Evolutionary conservation across 2,888 invertebrate species (phyloP).

Genomic region (Parnassius apollo): DNA sequence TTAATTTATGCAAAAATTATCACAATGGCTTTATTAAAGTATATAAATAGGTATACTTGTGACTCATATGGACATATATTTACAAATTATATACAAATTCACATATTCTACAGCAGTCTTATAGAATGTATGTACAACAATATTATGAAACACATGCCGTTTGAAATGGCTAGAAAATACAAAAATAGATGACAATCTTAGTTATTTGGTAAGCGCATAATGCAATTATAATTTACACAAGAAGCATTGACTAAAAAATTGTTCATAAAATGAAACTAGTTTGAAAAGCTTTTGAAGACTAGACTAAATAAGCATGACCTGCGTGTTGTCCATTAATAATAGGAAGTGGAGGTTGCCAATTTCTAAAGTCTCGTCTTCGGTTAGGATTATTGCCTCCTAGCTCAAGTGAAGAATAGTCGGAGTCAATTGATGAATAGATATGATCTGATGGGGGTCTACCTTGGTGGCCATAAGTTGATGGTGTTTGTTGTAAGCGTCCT

Average conservation of each 20-base stretch:
- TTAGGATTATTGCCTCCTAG: conserved; percentile 78
- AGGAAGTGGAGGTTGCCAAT: conserved; percentile 74
- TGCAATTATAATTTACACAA: conserved; percentile 72
- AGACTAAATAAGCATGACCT: conserved; percentile 77
- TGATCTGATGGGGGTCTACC: conserved; percentile 92
- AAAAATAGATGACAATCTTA: conserved; percentile 77
- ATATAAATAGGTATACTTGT: conserved; percentile 81
- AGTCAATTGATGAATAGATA: conserved; percentile 94
- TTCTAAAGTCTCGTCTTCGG: conserved; percentile 68
- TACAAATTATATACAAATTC: conserved; percentile 78
- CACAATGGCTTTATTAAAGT: conserved; percentile 82
- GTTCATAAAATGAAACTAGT: conserved; percentile 44
- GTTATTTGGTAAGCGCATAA: conserved; percentile 78
- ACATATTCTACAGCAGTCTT: conserved; percentile 80
- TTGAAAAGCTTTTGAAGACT: conserved; percentile 61
- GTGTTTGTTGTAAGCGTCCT: conserved; percentile 58
- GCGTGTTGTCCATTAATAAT: conserved; percentile 68
- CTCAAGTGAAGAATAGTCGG: conserved; percentile 92
- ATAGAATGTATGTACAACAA: conserved; percentile 79
- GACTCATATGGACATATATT: conserved; percentile 78
- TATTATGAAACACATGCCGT: conserved; percentile 64
- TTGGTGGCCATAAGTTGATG: conserved; percentile 72
- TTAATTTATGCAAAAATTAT: conserved; percentile 74
- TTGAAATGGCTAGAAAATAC: conserved; percentile 72
- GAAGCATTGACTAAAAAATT: conserved; percentile 71